Base-by-base conservation (phyloP, 1,140 invertebrate genomes). In the Leptopilina clavipes region DNA sequence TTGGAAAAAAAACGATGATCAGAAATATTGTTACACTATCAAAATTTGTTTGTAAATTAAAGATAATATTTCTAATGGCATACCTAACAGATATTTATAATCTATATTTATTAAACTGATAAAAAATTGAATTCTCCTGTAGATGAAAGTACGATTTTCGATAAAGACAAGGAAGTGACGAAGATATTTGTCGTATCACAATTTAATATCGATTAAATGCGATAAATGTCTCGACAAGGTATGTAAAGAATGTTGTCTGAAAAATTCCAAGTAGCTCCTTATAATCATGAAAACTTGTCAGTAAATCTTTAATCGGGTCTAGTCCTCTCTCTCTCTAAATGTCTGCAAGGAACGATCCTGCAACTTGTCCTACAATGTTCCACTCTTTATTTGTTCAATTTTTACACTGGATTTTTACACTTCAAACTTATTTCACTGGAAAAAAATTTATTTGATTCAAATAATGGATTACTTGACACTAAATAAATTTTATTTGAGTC, bases 191-290 rank as follows among this genome's bases (percentile, higher is more conserved):
- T 31, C 22, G 22, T 65, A 65, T 65, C 59, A 31, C 19, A 65
- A 65, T 65, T 65, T 37, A 65, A 65, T 65, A 65, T 65, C 59
- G 59, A 65, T 65, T 65, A 65, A 65, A 31, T 65, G 59, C 12
- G 59, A 65, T 31, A 65, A 31, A 19, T n/a, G 59, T 37, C 22
- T 14, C 22, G 19, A 65, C 22, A 31, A 65, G 59, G 25, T 31
- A 65, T 65, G 22, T 37, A 12, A 8, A 22, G 59, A 65, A 65
- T 65, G 59, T n/a, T 65, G 56, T 65, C 56, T 65, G 22, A 31
- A 22, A 65, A 65, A 65, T 65, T 25, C 56, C 56, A 65, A 65
- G 56, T 65, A 65, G 56, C 18, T 65, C 22, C n/a, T 48, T 48
- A 65, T 31, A 31, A 65, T 65, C 56, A 65, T 65, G 18, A 65